Evolutionary conservation across 2,888 invertebrate genomes (phyloP), one percentile per base, ranked within the genome.

Genomic region (Lithosia quadra): DNA sequence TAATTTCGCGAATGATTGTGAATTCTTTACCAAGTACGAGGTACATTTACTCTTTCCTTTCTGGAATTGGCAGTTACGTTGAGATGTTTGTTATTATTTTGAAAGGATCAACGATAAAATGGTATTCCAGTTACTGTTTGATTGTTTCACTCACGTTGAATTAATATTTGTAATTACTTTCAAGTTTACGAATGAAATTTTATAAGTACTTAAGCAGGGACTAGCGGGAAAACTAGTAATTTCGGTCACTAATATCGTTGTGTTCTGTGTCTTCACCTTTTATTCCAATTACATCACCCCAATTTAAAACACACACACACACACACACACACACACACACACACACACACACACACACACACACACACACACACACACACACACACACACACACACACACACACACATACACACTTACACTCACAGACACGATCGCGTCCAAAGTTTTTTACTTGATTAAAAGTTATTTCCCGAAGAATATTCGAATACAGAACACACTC

Each of bases 1-100:
- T 78, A 79, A 77, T 79, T 79, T 72, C 62, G 28, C 55, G 63
- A 72, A 70, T 72, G 63, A 76, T 67, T 74, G 67, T 63, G 55
- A 33, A 65, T 49, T 49, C 49, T 49, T 49, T 49, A 49, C 49
- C n/a, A 49, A 49, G 57, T 74, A n/a, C n/a, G n/a, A 68, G 62
- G 65, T 69, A 71, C 15, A 60, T 60, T 70, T 34, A 13, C 34
- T 66, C 36, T 36, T 60, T 36, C 36, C 36, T 34, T 60, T 60
- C 10, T 60, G 22, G 39, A 60, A 60, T 39, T 39, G 39, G 36
- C 39, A 60, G 60, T 60, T 39, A 60, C 39, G 15, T 24, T 39
- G 36, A 60, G 39, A 60, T 60, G 39, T 39, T n/a, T 9, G 18
- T 60, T 22, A 24, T 60, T 60, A 60, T 60, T 60, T 60, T 10